Evolutionary conservation across 2,888 invertebrate genomes (phyloP).

Genomic region (Drosophila monieri): DNA sequence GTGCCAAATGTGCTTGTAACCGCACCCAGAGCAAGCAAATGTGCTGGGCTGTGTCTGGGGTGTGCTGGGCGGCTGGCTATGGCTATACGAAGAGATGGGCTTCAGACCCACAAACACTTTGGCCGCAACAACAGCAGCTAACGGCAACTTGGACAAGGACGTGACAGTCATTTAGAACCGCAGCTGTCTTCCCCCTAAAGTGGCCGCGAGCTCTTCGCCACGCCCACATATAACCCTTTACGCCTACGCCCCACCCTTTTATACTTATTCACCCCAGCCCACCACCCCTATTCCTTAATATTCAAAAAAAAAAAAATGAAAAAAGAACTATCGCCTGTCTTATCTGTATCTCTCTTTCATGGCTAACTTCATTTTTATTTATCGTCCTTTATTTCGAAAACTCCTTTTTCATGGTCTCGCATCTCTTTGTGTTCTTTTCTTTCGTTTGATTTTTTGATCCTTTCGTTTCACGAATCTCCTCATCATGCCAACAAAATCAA

Average conservation of each 20-base stretch:
- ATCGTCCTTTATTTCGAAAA: slow-evolving; percentile 74
- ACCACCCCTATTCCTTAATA: slow-evolving; percentile 7
- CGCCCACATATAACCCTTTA: slow-evolving; percentile 14
- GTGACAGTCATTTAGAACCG: slow-evolving; percentile 78
- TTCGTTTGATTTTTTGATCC: slow-evolving; percentile 36
- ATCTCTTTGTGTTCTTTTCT: slow-evolving; percentile 54
- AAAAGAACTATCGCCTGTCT: slow-evolving; percentile 59
- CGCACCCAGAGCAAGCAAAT: slow-evolving; percentile 51
- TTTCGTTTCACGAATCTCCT: slow-evolving; percentile 75
- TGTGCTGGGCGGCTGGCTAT: background rate
- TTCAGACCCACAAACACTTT: slow-evolving; percentile 37
- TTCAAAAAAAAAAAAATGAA: slow-evolving; percentile 7
- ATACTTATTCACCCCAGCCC: slow-evolving; percentile 6
- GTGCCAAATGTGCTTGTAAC: slow-evolving; percentile 81
- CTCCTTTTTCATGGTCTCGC: slow-evolving; percentile 70
- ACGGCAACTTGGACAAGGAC: slow-evolving; percentile 75
- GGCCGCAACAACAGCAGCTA: slow-evolving; percentile 30
- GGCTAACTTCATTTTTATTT: slow-evolving; percentile 80
- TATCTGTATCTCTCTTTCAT: slow-evolving; percentile 67
- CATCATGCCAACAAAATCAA: slow-evolving; percentile 68
- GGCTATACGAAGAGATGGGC: slow-evolving; percentile 7
- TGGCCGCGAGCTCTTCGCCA: slow-evolving; percentile 59
- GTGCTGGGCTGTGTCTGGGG: slow-evolving; percentile 18
- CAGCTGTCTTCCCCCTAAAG: slow-evolving; percentile 70
- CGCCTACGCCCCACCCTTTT: background rate